These are phyloP conservation scores for Hemiscyllium ocellatum DNA, from an alignment of 2,113 vertebrate species.

Conservation along the genomic window DNA sequence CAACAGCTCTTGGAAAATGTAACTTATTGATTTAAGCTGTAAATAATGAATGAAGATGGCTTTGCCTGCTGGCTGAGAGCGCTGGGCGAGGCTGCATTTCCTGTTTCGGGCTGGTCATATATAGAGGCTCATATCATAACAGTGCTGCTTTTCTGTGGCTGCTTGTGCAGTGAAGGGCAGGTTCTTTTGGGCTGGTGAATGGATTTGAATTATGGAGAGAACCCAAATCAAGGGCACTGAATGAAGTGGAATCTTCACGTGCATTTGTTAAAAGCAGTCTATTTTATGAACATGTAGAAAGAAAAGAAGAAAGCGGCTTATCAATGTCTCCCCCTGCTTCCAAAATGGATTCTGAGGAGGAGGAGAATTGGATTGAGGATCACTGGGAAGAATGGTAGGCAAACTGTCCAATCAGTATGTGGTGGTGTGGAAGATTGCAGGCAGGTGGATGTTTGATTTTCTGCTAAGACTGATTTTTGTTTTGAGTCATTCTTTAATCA, in stretches of 20 bases:
- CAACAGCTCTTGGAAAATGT: conserved; percentile 23
- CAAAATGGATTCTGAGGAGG: conserved; percentile 85
- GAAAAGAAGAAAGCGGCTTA: conserved; percentile 20
- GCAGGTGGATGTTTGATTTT: neutral
- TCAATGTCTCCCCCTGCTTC: conserved; percentile 68
- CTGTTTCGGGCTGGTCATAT: neutral
- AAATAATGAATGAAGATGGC: conserved; percentile 28
- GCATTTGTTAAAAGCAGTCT: neutral
- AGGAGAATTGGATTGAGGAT: conserved; percentile 93
- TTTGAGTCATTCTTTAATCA: neutral
- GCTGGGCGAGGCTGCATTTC: neutral
- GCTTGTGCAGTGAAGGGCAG: neutral
- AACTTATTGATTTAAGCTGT: conserved; percentile 2
- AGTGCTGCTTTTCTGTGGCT: neutral
- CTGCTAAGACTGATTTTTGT: neutral
- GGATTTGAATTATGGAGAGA: neutral
- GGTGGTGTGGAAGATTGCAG: neutral
- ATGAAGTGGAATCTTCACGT: neutral
- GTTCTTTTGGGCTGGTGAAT: neutral
- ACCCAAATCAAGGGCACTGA: neutral
- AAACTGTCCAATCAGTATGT: neutral
- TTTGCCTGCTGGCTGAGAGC: neutral
- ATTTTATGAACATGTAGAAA: neutral
- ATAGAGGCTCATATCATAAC: neutral
- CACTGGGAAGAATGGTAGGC: conserved; percentile 98